phyloP scores from a whole-genome alignment of 2,113 vertebrate species.

The Jacana jacana region DNA sequence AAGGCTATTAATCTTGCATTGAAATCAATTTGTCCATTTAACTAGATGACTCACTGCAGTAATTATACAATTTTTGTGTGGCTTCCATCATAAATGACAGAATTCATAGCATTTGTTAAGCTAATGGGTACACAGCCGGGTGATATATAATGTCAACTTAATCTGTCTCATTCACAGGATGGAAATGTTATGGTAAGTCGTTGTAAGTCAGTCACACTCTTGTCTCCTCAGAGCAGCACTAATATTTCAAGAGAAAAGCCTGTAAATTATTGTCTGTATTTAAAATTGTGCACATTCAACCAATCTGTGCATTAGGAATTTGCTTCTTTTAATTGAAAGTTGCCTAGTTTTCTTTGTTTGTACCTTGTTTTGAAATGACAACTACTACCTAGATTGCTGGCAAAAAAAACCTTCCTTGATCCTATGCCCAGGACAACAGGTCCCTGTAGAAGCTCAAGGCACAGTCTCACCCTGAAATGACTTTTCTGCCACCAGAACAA shows the following conservation, averaged over 20 bases:
- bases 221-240: slow-evolving; percentile 10
- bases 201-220: background rate
- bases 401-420: background rate
- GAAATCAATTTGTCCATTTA: slow-evolving; percentile 30
- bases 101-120: slow-evolving; percentile 44
- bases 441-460: background rate
- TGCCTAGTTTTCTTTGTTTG: background rate
- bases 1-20: slow-evolving; percentile 55
- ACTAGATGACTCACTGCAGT: slow-evolving; percentile 48
- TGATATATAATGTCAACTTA: background rate
- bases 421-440: background rate
- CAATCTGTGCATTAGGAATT: background rate
- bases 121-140: slow-evolving; percentile 44
- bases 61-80: slow-evolving; percentile 36
- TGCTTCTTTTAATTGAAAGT: background rate
- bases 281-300: slow-evolving; percentile 15
- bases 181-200: background rate
- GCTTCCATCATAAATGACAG: slow-evolving; percentile 45
- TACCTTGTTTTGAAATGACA: background rate
- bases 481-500: background rate
- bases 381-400: background rate
- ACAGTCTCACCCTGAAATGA: background rate
- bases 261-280: slow-evolving; percentile 53
- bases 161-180: slow-evolving; percentile 6
- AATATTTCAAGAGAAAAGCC: slow-evolving; percentile 32